Evolutionary conservation across 2,888 invertebrate genomes (phyloP).

Genomic region (Chorisops tibialis): DNA sequence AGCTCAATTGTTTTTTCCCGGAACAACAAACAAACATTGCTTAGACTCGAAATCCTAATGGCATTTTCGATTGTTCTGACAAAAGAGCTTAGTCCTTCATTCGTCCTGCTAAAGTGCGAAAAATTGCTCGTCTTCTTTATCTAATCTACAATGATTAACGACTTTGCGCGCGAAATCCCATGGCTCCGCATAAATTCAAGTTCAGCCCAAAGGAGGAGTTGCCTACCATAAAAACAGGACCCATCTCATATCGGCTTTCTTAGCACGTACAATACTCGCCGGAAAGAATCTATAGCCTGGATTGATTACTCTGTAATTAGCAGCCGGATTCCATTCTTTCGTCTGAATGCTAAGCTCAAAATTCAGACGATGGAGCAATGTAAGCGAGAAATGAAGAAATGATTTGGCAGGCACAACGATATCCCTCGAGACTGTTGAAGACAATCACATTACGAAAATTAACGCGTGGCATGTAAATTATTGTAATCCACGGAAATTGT

Average conservation of each 20-base stretch:
- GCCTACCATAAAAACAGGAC: background rate
- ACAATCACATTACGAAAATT: conserved; percentile 21
- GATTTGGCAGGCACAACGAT: background rate
- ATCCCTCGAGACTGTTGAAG: background rate
- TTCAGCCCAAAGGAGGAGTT: background rate
- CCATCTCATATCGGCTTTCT: conserved; percentile 18
- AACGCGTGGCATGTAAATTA: conserved; percentile 17
- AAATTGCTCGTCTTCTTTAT: conserved; percentile 5
- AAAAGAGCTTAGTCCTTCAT: too few relatives aligned
- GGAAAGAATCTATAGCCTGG: background rate
- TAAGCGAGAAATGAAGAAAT: background rate
- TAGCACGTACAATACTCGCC: conserved; percentile 1
- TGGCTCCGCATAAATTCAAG: background rate
- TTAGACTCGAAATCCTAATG: too few relatives aligned
- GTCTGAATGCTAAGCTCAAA: background rate
- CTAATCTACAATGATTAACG: conserved; percentile 22
- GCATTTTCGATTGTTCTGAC: too few relatives aligned
- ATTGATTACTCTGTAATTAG: conserved; percentile 22
- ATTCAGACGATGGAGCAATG: background rate
- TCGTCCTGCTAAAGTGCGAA: background rate
- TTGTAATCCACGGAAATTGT: conserved; percentile 13
- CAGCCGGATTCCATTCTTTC: conserved; percentile 1
- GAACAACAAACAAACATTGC: too few relatives aligned
- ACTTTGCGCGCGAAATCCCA: conserved; percentile 4
- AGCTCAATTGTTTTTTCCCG: too few relatives aligned